phyloP scores from a whole-genome alignment of 2,113 vertebrate genomes.

The Amphiprion percula region DNA sequence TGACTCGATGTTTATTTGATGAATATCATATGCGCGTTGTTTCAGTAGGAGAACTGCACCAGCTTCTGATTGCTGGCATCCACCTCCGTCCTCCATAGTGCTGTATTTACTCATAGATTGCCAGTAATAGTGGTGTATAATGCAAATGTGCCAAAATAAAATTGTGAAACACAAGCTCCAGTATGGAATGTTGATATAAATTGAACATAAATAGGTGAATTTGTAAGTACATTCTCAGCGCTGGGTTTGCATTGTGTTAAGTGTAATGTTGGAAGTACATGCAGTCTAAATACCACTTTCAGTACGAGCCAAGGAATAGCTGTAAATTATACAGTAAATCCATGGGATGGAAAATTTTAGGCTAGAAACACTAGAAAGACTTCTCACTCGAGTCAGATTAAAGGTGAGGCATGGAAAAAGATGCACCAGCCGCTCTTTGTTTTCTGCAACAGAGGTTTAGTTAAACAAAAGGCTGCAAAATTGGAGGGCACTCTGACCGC shows the following conservation, averaged over 20 bases:
- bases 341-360: conserved; percentile 42
- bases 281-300: conserved; percentile 25
- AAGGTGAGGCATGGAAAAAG: conserved; percentile 32
- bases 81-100: conserved; percentile 1
- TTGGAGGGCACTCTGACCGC: conserved; percentile 41
- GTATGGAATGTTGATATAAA: not conserved
- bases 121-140: conserved; percentile 6
- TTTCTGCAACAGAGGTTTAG: conserved; percentile 33
- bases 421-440: conserved; percentile 11
- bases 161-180: conserved; percentile 3
- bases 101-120: conserved; percentile 18
- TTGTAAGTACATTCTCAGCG: not conserved
- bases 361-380: conserved; percentile 12
- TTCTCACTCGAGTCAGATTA: conserved; percentile 38
- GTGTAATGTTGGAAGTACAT: not conserved
- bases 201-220: conserved; percentile 19
- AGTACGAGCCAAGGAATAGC: conserved; percentile 9
- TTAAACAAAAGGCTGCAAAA: conserved; percentile 54
- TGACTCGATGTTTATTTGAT: conserved; percentile 15
- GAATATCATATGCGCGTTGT: conserved; percentile 9
- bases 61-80: conserved; percentile 28
- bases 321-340: conserved; percentile 38
- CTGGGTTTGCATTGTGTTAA: not conserved
- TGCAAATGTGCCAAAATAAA: conserved; percentile 1
- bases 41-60: conserved; percentile 5